phyloP scores from a whole-genome alignment of 1,140 invertebrate species.

The Penaeus chinensis region DNA sequence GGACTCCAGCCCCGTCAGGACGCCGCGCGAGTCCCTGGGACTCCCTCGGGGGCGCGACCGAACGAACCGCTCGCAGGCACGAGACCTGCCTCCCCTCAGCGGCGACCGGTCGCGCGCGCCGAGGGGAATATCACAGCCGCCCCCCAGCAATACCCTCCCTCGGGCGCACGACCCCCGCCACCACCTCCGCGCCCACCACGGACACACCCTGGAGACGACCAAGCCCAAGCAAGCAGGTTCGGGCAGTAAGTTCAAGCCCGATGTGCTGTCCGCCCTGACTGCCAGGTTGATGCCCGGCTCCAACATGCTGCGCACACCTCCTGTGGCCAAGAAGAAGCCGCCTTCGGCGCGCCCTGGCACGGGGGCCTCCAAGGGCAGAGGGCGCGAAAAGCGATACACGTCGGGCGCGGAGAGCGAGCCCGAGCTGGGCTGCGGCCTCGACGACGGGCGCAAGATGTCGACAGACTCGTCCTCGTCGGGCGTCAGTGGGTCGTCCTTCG shows the following conservation, averaged over 20 bases:
- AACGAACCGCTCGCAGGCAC: slow-evolving; percentile 48
- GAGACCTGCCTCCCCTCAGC: slow-evolving; percentile 45
- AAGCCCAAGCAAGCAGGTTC: background rate
- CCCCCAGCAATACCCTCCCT: slow-evolving; percentile 20
- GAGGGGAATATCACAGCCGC: slow-evolving; percentile 33
- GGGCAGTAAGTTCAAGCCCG: background rate
- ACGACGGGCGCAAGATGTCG: slow-evolving; percentile 43
- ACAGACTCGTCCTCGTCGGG: slow-evolving; percentile 47
- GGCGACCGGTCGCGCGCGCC: background rate
- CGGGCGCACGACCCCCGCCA: slow-evolving; percentile 19
- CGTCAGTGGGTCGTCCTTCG: slow-evolving; percentile 39
- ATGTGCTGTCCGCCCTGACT: slow-evolving; percentile 35
- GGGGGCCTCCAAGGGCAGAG: background rate
- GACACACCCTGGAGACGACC: slow-evolving; percentile 20
- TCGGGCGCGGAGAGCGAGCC: slow-evolving; percentile 26
- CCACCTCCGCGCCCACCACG: background rate
- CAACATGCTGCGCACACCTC: background rate
- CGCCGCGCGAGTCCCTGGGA: slow-evolving; percentile 43
- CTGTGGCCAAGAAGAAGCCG: background rate
- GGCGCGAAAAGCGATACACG: background rate
- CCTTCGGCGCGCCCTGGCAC: background rate
- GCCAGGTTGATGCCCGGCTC: slow-evolving; percentile 11
- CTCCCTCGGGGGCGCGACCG: slow-evolving; percentile 46
- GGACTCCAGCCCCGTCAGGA: slow-evolving; percentile 45
- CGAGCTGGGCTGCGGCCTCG: slow-evolving; percentile 15